Percentiles rank a stretch among this genome's conserved stretches.
These are phyloP conservation scores for Magallana angulata DNA, from an alignment of 1,140 invertebrate species.

Conservation along the genomic window DNA sequence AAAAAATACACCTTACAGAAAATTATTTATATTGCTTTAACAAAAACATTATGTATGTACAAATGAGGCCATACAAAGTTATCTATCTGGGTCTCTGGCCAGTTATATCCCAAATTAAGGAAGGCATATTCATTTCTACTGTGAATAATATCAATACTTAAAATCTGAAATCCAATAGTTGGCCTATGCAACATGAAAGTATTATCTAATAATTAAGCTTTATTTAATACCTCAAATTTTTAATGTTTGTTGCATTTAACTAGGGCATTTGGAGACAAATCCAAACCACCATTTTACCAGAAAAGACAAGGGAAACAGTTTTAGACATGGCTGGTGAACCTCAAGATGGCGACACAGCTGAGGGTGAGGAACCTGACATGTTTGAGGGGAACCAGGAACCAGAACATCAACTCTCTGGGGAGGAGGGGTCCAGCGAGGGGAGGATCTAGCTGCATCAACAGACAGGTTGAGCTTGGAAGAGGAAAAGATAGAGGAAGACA, in stretches of 20 bases:
- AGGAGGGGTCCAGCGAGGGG: not conserved
- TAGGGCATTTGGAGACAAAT: constrained; percentile 72
- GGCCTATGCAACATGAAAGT: too few species aligned
- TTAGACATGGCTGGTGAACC: not conserved
- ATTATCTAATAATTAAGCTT: too few species aligned
- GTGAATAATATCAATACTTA: too few species aligned
- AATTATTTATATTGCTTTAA: not conserved
- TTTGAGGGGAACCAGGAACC: not conserved
- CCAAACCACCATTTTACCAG: constrained; percentile 61
- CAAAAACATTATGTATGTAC: not conserved
- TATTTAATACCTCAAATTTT: too few species aligned
- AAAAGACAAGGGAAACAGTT: constrained; percentile 41
- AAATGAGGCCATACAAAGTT: too few species aligned
- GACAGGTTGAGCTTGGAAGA: not conserved
- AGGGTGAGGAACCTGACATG: constrained; percentile 14
- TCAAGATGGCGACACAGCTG: constrained; percentile 46
- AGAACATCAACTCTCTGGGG: not conserved
- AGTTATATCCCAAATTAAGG: too few species aligned
- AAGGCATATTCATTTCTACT: too few species aligned
- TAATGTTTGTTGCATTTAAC: not conserved
- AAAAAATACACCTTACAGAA: too few species aligned
- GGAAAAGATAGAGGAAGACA: not conserved
- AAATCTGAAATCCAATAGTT: too few species aligned
- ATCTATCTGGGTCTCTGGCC: too few species aligned
- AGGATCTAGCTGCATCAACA: not conserved